Percentiles rank a stretch among this genome's conserved stretches.
These are phyloP conservation scores for Planococcus citri DNA, from an alignment of 1,140 invertebrate genomes.

Conservation along the genomic window DNA sequence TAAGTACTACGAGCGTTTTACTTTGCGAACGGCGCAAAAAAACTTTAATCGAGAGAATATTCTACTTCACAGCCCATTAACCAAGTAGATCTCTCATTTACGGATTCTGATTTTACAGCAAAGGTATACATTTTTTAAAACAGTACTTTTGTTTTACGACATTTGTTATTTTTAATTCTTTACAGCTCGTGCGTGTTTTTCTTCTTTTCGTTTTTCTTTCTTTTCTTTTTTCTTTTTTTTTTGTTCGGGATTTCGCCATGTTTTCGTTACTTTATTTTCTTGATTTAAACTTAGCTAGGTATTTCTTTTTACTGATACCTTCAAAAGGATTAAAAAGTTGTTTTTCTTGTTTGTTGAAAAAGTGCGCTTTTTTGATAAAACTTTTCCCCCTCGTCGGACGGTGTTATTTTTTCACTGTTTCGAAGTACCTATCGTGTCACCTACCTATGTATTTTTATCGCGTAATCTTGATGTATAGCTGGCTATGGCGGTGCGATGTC, in stretches of 20 bases:
- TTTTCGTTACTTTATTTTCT: conserved; percentile 8
- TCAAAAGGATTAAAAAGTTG: neutral
- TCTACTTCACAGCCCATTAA: conserved; percentile 6
- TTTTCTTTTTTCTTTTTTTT: neutral
- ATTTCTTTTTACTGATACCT: neutral
- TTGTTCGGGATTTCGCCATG: neutral
- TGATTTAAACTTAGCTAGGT: neutral
- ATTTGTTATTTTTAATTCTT: neutral
- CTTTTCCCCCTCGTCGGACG: no score
- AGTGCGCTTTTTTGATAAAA: neutral
- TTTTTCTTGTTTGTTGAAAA: neutral
- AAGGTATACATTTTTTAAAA: neutral
- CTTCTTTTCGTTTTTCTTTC: neutral
- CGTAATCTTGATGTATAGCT: no score
- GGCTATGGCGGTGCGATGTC: no score
- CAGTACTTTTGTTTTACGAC: conserved; percentile 3
- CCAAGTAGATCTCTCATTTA: conserved; percentile 3
- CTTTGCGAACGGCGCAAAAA: no score
- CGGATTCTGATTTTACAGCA: neutral
- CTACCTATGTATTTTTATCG: no score
- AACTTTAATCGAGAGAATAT: neutral
- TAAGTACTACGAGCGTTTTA: no score
- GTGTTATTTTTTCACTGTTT: no score
- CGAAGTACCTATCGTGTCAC: no score
- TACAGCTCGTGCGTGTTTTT: neutral